Evolutionary conservation across 2,113 vertebrate genomes (phyloP).

Genomic region (Cygnus buccinator): DNA sequence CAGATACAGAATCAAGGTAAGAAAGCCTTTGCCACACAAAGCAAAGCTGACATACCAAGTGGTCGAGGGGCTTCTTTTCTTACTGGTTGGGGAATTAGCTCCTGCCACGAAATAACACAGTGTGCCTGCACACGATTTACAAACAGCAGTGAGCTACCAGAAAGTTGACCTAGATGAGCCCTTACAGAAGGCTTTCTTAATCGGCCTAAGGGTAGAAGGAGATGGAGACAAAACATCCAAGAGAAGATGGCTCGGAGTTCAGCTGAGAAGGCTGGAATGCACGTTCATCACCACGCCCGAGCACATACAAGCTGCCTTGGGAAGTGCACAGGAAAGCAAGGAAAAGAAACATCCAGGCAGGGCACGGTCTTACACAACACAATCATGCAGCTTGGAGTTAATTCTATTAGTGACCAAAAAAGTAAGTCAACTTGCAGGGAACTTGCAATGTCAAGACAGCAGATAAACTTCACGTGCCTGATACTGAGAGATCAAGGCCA

Average conservation of each 20-base stretch:
- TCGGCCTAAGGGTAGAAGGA: background rate
- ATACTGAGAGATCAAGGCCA: background rate
- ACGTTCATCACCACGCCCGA: fast-evolving
- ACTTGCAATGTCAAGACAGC: background rate
- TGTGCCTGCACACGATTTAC: fast-evolving
- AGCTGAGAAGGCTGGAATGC: background rate
- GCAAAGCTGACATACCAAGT: fast-evolving
- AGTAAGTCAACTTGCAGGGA: background rate
- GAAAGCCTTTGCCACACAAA: no score
- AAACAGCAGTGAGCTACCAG: background rate
- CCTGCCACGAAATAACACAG: fast-evolving
- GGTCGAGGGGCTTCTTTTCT: fast-evolving
- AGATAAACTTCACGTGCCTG: fast-evolving
- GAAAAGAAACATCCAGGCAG: background rate
- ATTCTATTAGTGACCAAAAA: background rate
- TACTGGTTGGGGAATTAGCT: fast-evolving
- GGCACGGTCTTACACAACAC: background rate
- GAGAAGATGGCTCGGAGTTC: background rate
- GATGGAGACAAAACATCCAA: fast-evolving
- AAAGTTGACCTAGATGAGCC: background rate
- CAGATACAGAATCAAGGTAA: fast-evolving
- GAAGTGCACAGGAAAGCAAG: background rate
- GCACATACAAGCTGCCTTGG: background rate
- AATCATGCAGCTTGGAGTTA: background rate
- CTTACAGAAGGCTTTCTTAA: background rate